phyloP scores from a whole-genome alignment of 2,888 invertebrate genomes.

The Merodon equestris region DNA sequence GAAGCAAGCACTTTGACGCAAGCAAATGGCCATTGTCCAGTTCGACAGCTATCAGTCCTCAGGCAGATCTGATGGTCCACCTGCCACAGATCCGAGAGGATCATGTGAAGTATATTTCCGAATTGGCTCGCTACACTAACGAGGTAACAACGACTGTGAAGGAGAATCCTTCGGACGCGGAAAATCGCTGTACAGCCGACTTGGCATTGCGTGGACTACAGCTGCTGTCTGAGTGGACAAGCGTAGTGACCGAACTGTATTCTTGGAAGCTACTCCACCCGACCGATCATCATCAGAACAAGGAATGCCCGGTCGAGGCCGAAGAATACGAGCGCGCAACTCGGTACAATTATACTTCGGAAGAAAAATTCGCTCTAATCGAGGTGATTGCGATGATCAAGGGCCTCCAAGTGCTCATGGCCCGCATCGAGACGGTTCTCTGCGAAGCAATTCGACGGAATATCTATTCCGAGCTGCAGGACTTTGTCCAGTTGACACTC shows the following conservation, averaged over 20 bases:
- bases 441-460: conserved; percentile 93
- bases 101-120: conserved; percentile 97
- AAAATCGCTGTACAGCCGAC: conserved; percentile 94
- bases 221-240: conserved; percentile 97
- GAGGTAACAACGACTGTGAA: conserved; percentile 93
- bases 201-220: conserved; percentile 95
- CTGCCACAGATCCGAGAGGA: conserved; percentile 96
- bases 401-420: conserved; percentile 97
- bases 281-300: conserved; percentile 97
- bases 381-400: conserved; percentile 99
- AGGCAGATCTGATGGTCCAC: conserved; percentile 96
- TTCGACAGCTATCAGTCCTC: conserved; percentile 90
- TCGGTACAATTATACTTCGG: conserved; percentile 97
- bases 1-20: conserved; percentile 95
- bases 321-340: conserved; percentile 99
- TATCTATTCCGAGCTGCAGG: conserved; percentile 97
- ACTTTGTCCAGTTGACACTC: conserved; percentile 93
- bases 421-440: conserved; percentile 98
- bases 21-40: conserved; percentile 94
- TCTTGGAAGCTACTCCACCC: conserved; percentile 99
- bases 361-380: conserved; percentile 98
- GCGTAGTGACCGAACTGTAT: conserved; percentile 96
- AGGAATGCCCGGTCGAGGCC: conserved; percentile 95
- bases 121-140: conserved; percentile 93
- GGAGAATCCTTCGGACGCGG: conserved; percentile 93